A percentile compares a stretch with the other conserved stretches of the same genome.
Evolutionary conservation across 2,888 invertebrate species (phyloP).

Genomic region (Campopleginae sp.): DNA sequence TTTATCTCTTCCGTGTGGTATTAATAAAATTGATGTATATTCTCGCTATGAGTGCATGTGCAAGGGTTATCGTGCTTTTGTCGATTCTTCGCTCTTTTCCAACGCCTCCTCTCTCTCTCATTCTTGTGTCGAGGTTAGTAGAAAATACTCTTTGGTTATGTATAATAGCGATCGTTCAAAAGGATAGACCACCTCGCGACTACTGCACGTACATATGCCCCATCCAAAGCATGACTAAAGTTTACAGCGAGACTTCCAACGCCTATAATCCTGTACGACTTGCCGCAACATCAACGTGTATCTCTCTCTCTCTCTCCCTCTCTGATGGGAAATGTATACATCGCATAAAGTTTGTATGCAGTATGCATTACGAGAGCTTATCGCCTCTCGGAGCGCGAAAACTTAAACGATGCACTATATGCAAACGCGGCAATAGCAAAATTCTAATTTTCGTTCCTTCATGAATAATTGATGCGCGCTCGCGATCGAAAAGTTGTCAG

Average conservation of each 20-base stretch:
- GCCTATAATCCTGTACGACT: constrained; percentile 44
- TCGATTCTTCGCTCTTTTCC: constrained; percentile 40
- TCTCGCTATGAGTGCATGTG: constrained; percentile 16
- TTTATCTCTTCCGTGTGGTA: constrained; percentile 30
- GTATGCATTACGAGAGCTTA: constrained; percentile 33
- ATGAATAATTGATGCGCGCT: background rate
- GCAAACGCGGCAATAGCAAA: background rate
- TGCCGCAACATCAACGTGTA: constrained; percentile 32
- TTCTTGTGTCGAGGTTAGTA: background rate
- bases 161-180: constrained; percentile 33
- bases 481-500: background rate
- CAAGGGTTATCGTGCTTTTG: constrained; percentile 34
- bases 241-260: constrained; percentile 46
- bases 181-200: constrained; percentile 51
- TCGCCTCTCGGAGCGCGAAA: constrained; percentile 18
- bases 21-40: constrained; percentile 45
- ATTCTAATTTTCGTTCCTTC: background rate
- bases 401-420: background rate
- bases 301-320: constrained; percentile 15
- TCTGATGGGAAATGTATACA: constrained; percentile 9
- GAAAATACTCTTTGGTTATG: constrained; percentile 39
- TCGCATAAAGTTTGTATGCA: constrained; percentile 6
- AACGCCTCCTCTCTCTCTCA: constrained; percentile 22
- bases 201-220: constrained; percentile 42
- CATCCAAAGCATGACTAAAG: constrained; percentile 48